Conservation (phyloP, 2,797 vertebrate species). For the Chelonia mydas region DNA sequence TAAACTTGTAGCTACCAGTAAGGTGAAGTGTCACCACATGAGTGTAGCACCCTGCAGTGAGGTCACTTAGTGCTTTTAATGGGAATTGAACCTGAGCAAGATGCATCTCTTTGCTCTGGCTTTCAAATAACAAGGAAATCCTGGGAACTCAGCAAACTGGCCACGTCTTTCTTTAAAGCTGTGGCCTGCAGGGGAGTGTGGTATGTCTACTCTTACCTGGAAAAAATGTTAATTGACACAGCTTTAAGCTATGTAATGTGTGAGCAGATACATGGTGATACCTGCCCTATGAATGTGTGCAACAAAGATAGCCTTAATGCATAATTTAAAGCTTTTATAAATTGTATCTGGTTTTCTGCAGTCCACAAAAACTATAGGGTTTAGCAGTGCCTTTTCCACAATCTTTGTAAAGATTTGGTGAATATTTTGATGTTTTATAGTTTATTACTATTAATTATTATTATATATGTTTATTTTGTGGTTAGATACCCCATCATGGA, state of each 20-base stretch:
- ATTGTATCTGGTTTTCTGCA: background rate
- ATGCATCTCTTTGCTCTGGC: background rate
- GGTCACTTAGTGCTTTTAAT: background rate
- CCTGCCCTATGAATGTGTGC: background rate
- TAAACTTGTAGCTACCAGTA: background rate
- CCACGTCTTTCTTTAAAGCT: background rate
- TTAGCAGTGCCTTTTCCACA: background rate
- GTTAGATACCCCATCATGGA: background rate
- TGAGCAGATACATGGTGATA: background rate
- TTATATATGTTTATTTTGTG: background rate
- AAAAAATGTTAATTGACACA: accelerated
- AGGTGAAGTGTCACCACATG: background rate
- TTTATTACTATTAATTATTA: background rate
- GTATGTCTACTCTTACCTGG: background rate
- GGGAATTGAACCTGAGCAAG: background rate
- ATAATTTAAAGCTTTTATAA: background rate
- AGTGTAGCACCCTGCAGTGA: too few species aligned
- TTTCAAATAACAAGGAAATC: accelerated
- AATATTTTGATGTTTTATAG: background rate
- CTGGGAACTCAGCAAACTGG: background rate
- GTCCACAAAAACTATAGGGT: background rate
- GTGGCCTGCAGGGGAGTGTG: background rate
- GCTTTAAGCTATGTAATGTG: background rate
- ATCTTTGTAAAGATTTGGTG: background rate
- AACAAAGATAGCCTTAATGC: background rate